Evolutionary conservation across 1,140 invertebrate species (phyloP).

Genomic region (Drosophila pseudoobscura): DNA sequence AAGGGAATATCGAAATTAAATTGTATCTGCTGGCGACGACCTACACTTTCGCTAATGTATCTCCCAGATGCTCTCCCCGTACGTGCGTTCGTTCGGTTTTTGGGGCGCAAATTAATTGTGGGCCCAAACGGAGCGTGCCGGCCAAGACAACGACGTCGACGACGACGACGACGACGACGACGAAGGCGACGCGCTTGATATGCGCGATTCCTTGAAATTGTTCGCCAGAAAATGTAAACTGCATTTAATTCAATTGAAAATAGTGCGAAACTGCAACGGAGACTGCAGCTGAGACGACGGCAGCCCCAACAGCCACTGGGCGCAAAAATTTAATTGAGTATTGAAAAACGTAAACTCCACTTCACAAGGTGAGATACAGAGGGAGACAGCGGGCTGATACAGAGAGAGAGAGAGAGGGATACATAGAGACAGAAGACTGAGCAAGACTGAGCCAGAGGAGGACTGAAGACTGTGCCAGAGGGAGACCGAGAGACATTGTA

Average conservation of each 20-base stretch:
- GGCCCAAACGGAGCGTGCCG: constrained; percentile 83
- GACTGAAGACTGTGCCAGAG: not conserved
- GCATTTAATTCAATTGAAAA: constrained; percentile 82
- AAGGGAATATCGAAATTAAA: constrained; percentile 72
- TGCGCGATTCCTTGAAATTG: constrained; percentile 83
- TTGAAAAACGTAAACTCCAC: constrained; percentile 74
- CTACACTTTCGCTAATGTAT: constrained; percentile 81
- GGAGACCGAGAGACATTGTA: constrained; percentile 12
- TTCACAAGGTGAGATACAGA: constrained; percentile 18
- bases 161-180: constrained; percentile 75
- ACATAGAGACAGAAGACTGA: not conserved
- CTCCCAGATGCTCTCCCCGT: constrained; percentile 57
- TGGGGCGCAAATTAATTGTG: constrained; percentile 83
- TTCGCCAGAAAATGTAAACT: constrained; percentile 78
- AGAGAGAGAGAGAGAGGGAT: not conserved
- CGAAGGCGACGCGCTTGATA: constrained; percentile 83
- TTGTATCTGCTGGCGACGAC: constrained; percentile 68
- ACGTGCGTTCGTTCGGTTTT: constrained; percentile 74
- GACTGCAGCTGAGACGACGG: constrained; percentile 9
- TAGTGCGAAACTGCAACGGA: constrained; percentile 69
- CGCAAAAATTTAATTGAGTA: constrained; percentile 78
- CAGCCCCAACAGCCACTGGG: constrained; percentile 39
- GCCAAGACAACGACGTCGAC: constrained; percentile 55
- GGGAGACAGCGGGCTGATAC: constrained; percentile 1
- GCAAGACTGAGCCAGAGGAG: not conserved